Conservation (phyloP, 2,888 invertebrate genomes). For the Drosophila borealis region DNA sequence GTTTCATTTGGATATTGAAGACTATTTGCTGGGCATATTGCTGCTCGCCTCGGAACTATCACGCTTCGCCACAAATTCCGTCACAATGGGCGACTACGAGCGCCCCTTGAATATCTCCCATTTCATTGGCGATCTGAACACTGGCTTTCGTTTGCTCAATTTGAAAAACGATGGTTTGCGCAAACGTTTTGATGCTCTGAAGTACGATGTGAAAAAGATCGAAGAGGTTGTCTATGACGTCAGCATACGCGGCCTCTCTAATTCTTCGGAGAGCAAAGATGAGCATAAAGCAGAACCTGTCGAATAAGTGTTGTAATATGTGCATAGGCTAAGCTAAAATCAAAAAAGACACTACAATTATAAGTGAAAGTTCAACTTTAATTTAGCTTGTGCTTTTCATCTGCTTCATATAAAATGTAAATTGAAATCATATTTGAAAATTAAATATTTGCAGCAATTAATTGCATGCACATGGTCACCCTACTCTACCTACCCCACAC, state of each 20-base stretch:
- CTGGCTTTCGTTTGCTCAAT: conserved; percentile 95
- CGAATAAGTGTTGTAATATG: conserved; percentile 20
- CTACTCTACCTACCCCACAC: conserved; percentile 25
- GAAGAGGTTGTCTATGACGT: conserved; percentile 95
- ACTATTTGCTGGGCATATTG: conserved; percentile 93
- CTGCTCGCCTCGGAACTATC: conserved; percentile 93
- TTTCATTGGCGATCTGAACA: conserved; percentile 94
- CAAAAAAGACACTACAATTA: conserved; percentile 4
- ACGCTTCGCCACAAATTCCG: conserved; percentile 93
- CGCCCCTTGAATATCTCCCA: conserved; percentile 93
- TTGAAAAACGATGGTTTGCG: conserved; percentile 95
- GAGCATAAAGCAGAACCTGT: conserved; percentile 28
- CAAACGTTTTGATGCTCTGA: conserved; percentile 93
- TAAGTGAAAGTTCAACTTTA: conserved; percentile 20
- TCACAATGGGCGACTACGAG: conserved; percentile 93
- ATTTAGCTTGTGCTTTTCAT: conserved; percentile 10
- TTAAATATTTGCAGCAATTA: conserved; percentile 1
- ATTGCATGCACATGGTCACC: conserved; percentile 25
- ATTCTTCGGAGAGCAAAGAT: conserved; percentile 39
- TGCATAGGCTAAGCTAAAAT: conserved; percentile 16
- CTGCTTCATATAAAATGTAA: neutral
- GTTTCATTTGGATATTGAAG: conserved; percentile 96
- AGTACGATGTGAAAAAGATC: conserved; percentile 97
- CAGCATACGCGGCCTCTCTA: conserved; percentile 90
- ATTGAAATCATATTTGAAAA: conserved; percentile 22